Evolutionary conservation across 2,888 invertebrate genomes (phyloP).

Genomic region (Incurvaria masculella): DNA sequence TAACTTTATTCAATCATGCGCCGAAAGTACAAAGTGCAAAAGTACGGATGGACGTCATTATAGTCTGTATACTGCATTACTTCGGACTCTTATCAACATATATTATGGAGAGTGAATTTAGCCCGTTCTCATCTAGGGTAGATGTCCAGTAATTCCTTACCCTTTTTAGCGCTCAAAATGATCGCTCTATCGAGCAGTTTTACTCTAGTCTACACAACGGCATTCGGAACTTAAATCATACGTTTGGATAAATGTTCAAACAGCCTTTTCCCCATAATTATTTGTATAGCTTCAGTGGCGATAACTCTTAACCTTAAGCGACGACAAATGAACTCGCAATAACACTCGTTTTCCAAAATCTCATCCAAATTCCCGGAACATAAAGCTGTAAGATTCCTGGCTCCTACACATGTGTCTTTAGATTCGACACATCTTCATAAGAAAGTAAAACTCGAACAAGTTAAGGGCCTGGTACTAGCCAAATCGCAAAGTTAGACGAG

Average conservation of each 20-base stretch:
- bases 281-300: slow-evolving; percentile 6
- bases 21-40: slow-evolving; percentile 3
- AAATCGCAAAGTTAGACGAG: no score
- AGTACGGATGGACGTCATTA: slow-evolving; percentile 6
- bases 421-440: background rate
- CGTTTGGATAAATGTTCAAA: slow-evolving; percentile 5
- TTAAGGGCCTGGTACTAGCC: no score
- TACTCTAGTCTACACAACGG: slow-evolving; percentile 3
- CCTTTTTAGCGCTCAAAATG: slow-evolving; percentile 6
- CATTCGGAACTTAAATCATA: slow-evolving; percentile 5
- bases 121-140: slow-evolving; percentile 6
- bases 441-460: background rate
- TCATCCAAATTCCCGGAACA: no score
- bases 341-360: no score
- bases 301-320: slow-evolving; percentile 4
- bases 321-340: background rate
- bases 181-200: slow-evolving; percentile 1
- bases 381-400: slow-evolving; percentile 8
- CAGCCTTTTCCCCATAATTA: slow-evolving; percentile 5
- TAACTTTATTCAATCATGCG: slow-evolving; percentile 1
- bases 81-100: slow-evolving; percentile 5
- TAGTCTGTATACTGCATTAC: slow-evolving; percentile 5
- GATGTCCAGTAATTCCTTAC: slow-evolving; percentile 5
- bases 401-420: background rate
- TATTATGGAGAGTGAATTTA: slow-evolving; percentile 6